Conservation (phyloP, 92 coral and sea anemone species). For the Umimayanthus chanpuru region DNA sequence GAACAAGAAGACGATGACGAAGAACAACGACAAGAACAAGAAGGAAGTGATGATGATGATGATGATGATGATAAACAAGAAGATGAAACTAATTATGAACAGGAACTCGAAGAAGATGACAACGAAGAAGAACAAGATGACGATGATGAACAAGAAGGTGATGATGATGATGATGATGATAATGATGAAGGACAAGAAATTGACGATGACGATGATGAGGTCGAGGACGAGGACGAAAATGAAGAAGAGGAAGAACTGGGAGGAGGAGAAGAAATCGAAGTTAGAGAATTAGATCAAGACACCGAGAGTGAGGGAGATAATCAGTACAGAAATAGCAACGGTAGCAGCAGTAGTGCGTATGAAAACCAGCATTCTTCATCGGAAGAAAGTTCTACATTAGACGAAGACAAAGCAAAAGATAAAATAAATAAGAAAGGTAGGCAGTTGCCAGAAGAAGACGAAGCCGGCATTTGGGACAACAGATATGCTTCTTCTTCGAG, state of each 20-base stretch:
- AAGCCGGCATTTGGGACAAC: not conserved
- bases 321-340: not conserved
- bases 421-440: not conserved
- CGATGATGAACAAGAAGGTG: not conserved
- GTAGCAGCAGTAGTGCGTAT: not conserved
- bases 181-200: not conserved
- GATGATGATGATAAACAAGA: no score
- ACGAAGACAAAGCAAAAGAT: not conserved
- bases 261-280: not conserved
- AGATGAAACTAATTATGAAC: no score
- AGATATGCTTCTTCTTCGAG: slow-evolving; percentile 7
- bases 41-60: no score
- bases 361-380: not conserved
- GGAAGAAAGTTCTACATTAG: slow-evolving; percentile 4
- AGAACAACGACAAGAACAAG: no score
- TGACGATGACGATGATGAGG: not conserved
- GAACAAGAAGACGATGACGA: no score
- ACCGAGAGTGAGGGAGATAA: not conserved
- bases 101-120: not conserved
- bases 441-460: not conserved
- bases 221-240: not conserved
- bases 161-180: not conserved
- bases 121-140: not conserved
- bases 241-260: not conserved
- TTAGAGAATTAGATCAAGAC: not conserved